Evolutionary conservation across 2,797 vertebrate genomes (phyloP).

Genomic region (Masticophis lateralis): DNA sequence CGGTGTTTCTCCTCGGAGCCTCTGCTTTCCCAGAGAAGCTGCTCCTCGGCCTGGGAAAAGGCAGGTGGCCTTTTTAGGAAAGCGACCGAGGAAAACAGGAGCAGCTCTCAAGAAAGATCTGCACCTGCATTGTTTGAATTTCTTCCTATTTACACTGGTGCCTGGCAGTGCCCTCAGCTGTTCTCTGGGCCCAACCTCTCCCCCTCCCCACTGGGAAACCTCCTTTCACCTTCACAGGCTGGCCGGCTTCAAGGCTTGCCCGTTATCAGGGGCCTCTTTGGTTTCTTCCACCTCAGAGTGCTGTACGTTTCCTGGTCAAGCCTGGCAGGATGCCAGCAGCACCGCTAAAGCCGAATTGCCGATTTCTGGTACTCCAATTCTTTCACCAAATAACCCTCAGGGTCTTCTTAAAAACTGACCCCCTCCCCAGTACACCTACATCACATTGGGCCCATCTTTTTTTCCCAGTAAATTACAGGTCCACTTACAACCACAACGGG

Average conservation of each 20-base stretch:
- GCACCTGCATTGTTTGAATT: neutral
- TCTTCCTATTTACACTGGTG: neutral
- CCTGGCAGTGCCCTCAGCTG: neutral
- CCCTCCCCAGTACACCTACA: neutral
- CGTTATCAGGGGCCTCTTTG: neutral
- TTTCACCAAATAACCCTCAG: neutral
- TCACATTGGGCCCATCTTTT: neutral
- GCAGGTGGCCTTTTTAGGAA: neutral
- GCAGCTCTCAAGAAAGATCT: fast-evolving
- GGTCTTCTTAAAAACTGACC: neutral
- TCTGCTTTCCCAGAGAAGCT: neutral
- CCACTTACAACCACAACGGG: no score
- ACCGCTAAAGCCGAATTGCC: neutral
- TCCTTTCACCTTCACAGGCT: neutral
- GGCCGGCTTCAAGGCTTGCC: neutral
- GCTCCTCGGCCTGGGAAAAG: fast-evolving
- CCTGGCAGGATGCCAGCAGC: neutral
- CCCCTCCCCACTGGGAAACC: no score
- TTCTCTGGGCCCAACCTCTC: neutral
- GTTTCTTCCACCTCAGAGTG: neutral
- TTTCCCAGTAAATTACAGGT: neutral
- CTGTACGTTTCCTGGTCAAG: neutral
- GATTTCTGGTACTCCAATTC: no score
- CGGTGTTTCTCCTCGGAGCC: neutral
- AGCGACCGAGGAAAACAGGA: neutral